Evolutionary conservation across 2,797 vertebrate species (phyloP), one percentile per base, ranked within the genome.

Genomic region (Enteromius trimaculatus): DNA sequence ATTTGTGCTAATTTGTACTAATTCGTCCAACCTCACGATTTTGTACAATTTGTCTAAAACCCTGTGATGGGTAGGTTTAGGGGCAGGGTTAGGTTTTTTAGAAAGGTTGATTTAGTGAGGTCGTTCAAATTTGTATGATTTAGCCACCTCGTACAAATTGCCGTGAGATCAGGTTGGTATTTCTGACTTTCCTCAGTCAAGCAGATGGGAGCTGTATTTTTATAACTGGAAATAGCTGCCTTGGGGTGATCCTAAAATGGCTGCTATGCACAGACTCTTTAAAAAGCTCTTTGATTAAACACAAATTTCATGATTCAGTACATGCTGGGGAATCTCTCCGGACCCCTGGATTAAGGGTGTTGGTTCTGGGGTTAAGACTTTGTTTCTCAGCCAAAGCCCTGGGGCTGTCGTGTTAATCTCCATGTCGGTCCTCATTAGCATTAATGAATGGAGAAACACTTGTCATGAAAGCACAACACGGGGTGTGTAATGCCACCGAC

Each of bases 381-480:
- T 77, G 79, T 80, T 84, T 58, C 55, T 78, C 60, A 77, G 79
- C 68, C 80, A 84, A 88, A 80, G 74, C 84, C 80, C 80, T 58
- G 14, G 77, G 80, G 82, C 42, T 81, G 72, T 58, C 26, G 77
- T 66, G 82, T 81, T 81, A 85, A 86, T 87, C 85, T 71, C 58
- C n/a, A 68, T 86, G 84, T 83, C 85, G 65, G 53, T 82, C 74
- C 80, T 81, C 79, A 83, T 89, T 83, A 87, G 78, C 77, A 77
- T 76, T 83, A 82, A 84, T 80, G 78, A 85, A 87, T 86, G 68
- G 77, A 80, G 77, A 87, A 84, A 88, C 77, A 66, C 81, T 75
- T 77, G 74, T 77, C 80, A 70, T 81, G 84, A 87, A 87, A 79
- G 69, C 79, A 74, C n/a, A 75, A 58, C 74, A 69, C 66, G 6